These are phyloP conservation scores for Parthenolecanium corni DNA, from an alignment of 2,888 invertebrate species.

Conservation along the genomic window DNA sequence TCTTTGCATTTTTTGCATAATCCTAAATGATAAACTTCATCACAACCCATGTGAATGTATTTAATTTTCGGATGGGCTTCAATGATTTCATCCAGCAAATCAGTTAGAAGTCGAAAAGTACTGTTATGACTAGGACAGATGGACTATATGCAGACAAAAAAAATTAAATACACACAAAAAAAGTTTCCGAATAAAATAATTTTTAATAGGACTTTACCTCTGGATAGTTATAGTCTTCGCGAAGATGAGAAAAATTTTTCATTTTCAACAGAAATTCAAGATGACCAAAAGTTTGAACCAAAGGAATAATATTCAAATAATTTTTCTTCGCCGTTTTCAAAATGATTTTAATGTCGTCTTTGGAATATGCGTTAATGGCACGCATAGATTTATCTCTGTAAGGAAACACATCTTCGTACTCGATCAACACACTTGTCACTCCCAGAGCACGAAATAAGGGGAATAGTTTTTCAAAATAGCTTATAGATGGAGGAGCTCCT, in stretches of 20 bases:
- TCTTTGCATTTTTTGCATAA: constrained; percentile 36
- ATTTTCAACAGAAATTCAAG: constrained; percentile 35
- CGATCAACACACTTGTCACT: constrained; percentile 45
- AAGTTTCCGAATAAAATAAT: not conserved
- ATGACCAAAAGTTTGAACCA: constrained; percentile 46
- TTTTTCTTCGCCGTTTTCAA: constrained; percentile 37
- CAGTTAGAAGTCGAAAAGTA: constrained; percentile 36
- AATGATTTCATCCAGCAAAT: constrained; percentile 38
- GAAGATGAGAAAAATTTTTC: constrained; percentile 6
- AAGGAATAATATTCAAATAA: constrained; percentile 42
- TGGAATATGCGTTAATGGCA: constrained; percentile 41
- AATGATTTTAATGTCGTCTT: constrained; percentile 34
- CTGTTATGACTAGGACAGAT: constrained; percentile 42
- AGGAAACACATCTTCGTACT: constrained; percentile 53
- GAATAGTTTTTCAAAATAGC: constrained; percentile 37
- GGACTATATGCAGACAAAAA: not conserved
- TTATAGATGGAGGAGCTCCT: constrained; percentile 43
- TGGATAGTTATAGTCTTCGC: constrained; percentile 34
- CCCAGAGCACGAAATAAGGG: constrained; percentile 37
- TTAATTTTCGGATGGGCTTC: constrained; percentile 36
- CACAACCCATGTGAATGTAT: constrained; percentile 42
- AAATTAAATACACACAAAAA: not conserved
- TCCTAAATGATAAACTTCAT: constrained; percentile 40
- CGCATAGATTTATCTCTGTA: constrained; percentile 39
- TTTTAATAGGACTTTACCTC: constrained; percentile 36